Conservation (phyloP, 1,140 invertebrate species). For the Saxidomus purpurata region DNA sequence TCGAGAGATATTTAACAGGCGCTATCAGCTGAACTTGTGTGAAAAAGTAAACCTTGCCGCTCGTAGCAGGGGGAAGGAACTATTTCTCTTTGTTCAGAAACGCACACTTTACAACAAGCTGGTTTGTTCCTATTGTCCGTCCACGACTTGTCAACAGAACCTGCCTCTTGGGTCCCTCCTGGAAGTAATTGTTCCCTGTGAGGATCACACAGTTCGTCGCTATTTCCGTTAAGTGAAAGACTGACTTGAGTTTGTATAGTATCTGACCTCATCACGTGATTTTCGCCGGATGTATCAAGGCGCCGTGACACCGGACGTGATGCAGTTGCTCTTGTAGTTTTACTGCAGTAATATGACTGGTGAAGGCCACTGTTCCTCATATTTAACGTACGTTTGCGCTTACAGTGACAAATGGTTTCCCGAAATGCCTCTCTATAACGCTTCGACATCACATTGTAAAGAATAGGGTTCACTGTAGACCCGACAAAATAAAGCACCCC, state of each 20-base stretch:
- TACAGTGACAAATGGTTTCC: constrained; percentile 76
- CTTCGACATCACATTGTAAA: constrained; percentile 89
- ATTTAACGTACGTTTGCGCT: constrained; percentile 13
- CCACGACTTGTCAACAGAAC: constrained; percentile 30
- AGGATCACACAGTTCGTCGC: constrained; percentile 19
- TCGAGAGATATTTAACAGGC: too few species aligned
- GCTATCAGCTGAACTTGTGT: constrained; percentile 29
- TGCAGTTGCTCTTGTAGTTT: neutral
- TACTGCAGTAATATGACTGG: constrained; percentile 51
- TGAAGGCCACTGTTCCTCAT: constrained; percentile 46
- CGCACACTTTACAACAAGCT: constrained; percentile 42
- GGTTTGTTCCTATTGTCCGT: constrained; percentile 19
- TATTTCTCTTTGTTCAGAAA: constrained; percentile 4
- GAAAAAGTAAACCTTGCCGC: constrained; percentile 18
- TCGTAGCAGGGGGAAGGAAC: constrained; percentile 32
- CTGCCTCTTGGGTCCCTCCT: neutral
- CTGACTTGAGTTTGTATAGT: constrained; percentile 48
- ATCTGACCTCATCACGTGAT: constrained; percentile 27
- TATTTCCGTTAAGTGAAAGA: constrained; percentile 46
- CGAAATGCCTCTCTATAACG: constrained; percentile 88
- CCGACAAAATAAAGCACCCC: constrained; percentile 89
- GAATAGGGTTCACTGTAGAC: constrained; percentile 89
- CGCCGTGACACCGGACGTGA: neutral
- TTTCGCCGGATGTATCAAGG: neutral
- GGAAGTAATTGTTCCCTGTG: constrained; percentile 20